A percentile compares a stretch with the other conserved stretches of the same genome.
phyloP scores from a whole-genome alignment of 2,113 vertebrate species.

The Alligator mississippiensis region DNA sequence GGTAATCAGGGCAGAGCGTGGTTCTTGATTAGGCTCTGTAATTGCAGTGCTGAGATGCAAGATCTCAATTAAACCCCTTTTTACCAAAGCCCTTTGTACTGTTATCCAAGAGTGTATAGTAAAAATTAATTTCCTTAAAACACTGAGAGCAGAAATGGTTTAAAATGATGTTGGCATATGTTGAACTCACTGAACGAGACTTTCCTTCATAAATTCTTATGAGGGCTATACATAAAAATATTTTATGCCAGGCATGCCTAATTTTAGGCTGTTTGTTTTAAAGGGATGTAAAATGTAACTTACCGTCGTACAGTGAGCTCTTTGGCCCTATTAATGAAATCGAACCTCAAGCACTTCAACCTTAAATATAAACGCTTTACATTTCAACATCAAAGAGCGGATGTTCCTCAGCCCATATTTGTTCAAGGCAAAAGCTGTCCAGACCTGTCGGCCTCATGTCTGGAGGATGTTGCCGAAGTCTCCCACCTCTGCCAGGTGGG shows the following conservation, averaged over 20 bases:
- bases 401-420: slow-evolving; percentile 36
- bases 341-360: slow-evolving; percentile 43
- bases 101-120: slow-evolving; percentile 52
- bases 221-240: slow-evolving; percentile 28
- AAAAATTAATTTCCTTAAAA: slow-evolving; percentile 73
- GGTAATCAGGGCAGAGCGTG: slow-evolving; percentile 61
- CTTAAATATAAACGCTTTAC: slow-evolving; percentile 44
- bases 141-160: slow-evolving; percentile 68
- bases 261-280: slow-evolving; percentile 56
- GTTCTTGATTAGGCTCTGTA: slow-evolving; percentile 61
- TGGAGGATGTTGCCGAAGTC: slow-evolving; percentile 42
- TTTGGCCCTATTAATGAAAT: slow-evolving; percentile 39
- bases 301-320: slow-evolving; percentile 35
- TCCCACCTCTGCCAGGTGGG: slow-evolving; percentile 15
- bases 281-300: slow-evolving; percentile 62
- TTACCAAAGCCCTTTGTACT: slow-evolving; percentile 66
- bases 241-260: slow-evolving; percentile 56
- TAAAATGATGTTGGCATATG: slow-evolving; percentile 65
- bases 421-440: slow-evolving; percentile 37
- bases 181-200: slow-evolving; percentile 55
- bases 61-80: slow-evolving; percentile 51
- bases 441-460: slow-evolving; percentile 54
- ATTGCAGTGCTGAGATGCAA: slow-evolving; percentile 17
- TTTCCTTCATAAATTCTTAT: slow-evolving; percentile 34
- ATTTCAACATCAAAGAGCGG: slow-evolving; percentile 36